A percentile compares a stretch with the other conserved stretches of the same genome.
These are phyloP conservation scores for Larimichthys crocea DNA, from an alignment of 2,113 vertebrate genomes.

Conservation along the genomic window DNA sequence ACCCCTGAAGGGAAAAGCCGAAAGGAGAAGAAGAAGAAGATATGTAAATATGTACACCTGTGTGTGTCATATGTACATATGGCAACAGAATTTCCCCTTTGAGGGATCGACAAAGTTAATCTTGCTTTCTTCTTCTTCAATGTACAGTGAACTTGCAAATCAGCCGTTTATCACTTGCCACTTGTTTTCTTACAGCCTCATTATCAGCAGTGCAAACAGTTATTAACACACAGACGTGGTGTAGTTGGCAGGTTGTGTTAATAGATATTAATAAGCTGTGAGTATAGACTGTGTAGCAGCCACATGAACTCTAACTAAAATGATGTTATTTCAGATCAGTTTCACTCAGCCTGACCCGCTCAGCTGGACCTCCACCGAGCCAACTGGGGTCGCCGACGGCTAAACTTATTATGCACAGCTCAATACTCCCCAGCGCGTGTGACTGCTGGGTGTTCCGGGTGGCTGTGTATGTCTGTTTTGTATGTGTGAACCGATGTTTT, in stretches of 20 bases:
- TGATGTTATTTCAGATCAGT: background rate
- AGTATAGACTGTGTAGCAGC: background rate
- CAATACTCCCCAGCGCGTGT: constrained; percentile 18
- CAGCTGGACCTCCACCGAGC: constrained; percentile 34
- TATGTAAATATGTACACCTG: no score
- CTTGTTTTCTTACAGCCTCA: no score
- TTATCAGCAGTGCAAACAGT: no score
- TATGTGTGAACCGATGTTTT: constrained; percentile 29
- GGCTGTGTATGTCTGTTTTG: constrained; percentile 22
- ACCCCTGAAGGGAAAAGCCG: no score
- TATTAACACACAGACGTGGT: no score
- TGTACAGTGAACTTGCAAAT: background rate
- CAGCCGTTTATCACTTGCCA: background rate
- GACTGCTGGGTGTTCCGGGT: constrained; percentile 26
- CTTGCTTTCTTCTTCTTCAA: background rate
- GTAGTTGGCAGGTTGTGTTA: background rate
- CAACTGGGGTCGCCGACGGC: constrained; percentile 31
- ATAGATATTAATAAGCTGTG: background rate
- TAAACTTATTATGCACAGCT: constrained; percentile 46
- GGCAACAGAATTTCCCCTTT: no score
- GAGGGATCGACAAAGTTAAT: no score
- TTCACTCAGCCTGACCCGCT: constrained; percentile 32
- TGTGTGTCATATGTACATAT: no score
- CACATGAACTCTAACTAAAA: background rate
- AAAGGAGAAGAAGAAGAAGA: no score